Base-by-base conservation (phyloP, 2,113 vertebrate species). In the Argyrosomus japonicus region DNA sequence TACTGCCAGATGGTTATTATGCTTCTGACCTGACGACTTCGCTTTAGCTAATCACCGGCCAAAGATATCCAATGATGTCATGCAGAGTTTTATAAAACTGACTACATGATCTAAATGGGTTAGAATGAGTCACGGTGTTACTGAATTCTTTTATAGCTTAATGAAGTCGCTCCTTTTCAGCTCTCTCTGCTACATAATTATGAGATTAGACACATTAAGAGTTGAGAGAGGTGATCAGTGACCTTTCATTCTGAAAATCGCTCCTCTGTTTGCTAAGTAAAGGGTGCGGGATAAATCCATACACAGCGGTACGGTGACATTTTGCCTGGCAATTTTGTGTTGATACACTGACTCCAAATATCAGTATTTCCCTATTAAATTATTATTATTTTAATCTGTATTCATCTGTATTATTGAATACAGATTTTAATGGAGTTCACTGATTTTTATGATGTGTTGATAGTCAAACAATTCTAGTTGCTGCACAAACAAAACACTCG, bases 331-430 rank as follows among this genome's bases (percentile, higher is more conserved):
- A 60, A 56, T 69, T 32, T 74, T 68, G 2, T 47, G 2, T 73
- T 61, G 45, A 75, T 64, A 32, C 36, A 56, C 77, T 0, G 40
- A 82, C 57, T 69, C 60, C 45, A 75, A 64, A 21, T 64, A 71
- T 90, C 77, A 77, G 75, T 84, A 68, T 77, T 77, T 77, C 9
- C 61, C 15, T 21, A 1, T 85, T 57, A 36, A 73, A 67, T 81
- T 68, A 75, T 87, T 79, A 32, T 43, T 68, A 29, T 69, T 80
- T 32, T 40, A 81, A 68, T 9, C 8, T 40, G 36, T 8, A 40
- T 36, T 36, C 0, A 36, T 36, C 7, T 36, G 7, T 40, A 40
- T 40, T 40, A 40, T 69, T 53, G 32, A 57, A 43, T 14, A 27
- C 9, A 43, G 27, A 2, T 29, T 51, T 47, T 27, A 56, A 27